Evolutionary conservation across 2,888 invertebrate species (phyloP).

Genomic region (Sialis fuliginosa): DNA sequence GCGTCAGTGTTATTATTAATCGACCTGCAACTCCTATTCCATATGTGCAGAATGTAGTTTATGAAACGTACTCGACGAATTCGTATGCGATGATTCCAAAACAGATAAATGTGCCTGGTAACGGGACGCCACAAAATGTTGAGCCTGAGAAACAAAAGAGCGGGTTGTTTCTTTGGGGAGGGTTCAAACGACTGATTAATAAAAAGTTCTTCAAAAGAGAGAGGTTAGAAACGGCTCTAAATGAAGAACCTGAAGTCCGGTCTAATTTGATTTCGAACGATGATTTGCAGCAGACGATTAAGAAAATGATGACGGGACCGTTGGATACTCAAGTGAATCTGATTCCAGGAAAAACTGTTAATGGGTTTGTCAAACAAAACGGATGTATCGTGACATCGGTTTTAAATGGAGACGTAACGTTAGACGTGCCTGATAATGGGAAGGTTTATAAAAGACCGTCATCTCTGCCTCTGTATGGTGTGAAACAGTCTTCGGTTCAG

Average conservation of each 20-base stretch:
- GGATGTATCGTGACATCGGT: constrained; percentile 31
- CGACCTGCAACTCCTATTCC: constrained; percentile 43
- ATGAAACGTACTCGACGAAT: constrained; percentile 15
- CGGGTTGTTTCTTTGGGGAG: constrained; percentile 29
- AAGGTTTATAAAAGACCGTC: constrained; percentile 23
- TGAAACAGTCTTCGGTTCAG: constrained; percentile 14
- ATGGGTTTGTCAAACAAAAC: constrained; percentile 23
- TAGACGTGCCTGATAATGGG: constrained; percentile 13
- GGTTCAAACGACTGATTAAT: constrained; percentile 28
- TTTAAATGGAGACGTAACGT: constrained; percentile 14
- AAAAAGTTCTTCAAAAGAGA: constrained; percentile 13
- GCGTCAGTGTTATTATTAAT: constrained; percentile 15
- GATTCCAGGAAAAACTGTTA: constrained; percentile 29
- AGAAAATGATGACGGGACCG: constrained; percentile 3
- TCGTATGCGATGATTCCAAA: constrained; percentile 18
- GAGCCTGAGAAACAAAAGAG: constrained; percentile 17
- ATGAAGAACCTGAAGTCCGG: constrained; percentile 8
- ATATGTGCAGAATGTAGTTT: constrained; percentile 58
- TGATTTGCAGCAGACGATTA: constrained; percentile 19
- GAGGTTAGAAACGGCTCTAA: constrained; percentile 6
- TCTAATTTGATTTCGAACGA: constrained; percentile 14
- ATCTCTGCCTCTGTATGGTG: constrained; percentile 24
- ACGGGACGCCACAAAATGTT: constrained; percentile 21
- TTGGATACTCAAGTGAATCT: constrained; percentile 39
- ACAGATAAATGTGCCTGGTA: constrained; percentile 21